phyloP scores from a whole-genome alignment of 2,113 vertebrate genomes.

The Potamarius usumacintae region DNA sequence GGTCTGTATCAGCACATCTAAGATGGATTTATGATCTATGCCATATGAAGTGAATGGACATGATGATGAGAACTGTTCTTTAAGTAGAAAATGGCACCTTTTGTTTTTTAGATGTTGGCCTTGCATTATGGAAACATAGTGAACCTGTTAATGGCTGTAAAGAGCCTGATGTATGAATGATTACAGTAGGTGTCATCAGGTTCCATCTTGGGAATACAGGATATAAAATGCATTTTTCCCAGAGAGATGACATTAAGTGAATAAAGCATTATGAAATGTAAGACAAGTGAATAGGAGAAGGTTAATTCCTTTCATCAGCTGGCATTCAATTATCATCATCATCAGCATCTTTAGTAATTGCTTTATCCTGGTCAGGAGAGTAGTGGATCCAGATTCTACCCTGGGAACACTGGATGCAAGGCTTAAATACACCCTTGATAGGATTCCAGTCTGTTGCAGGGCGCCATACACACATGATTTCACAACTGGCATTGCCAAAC shows the following conservation, averaged over 20 bases:
- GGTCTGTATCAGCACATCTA: constrained; percentile 30
- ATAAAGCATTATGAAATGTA: background rate
- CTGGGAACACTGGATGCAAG: background rate
- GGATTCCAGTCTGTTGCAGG: background rate
- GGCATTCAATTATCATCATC: background rate
- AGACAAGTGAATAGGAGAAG: background rate
- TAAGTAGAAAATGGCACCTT: constrained; percentile 13
- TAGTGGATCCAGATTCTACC: background rate
- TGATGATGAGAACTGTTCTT: background rate
- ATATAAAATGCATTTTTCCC: background rate
- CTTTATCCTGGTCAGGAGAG: background rate
- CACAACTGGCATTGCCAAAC: background rate
- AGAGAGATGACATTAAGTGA: background rate
- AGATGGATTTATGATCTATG: constrained; percentile 10
- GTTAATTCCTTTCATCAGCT: background rate
- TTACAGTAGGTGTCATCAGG: background rate
- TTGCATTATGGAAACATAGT: constrained; percentile 11
- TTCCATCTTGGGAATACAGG: background rate
- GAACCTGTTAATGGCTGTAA: constrained; percentile 2
- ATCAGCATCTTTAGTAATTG: background rate
- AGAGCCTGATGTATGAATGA: background rate
- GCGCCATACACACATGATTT: background rate
- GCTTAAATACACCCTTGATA: background rate
- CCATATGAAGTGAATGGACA: constrained; percentile 14
- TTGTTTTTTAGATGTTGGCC: constrained; percentile 7